A percentile compares a stretch with the other conserved stretches of the same genome.
Evolutionary conservation across 1,140 invertebrate genomes (phyloP).

Genomic region (Melipona quadrifasciata): DNA sequence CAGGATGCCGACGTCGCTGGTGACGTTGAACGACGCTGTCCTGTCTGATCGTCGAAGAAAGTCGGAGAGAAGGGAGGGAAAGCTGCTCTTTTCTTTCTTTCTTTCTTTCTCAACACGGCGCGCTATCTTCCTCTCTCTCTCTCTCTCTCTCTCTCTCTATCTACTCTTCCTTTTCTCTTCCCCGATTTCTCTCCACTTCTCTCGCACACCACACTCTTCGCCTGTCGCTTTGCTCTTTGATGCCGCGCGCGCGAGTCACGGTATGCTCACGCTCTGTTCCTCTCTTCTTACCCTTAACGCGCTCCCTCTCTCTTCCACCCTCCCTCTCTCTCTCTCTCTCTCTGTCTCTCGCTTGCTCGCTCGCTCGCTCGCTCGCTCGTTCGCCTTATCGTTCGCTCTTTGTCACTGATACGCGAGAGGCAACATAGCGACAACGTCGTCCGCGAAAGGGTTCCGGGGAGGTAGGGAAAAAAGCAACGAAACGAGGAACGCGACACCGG

Average conservation of each 20-base stretch:
- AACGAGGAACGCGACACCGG: constrained; percentile 42
- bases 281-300: neutral
- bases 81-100: constrained; percentile 5
- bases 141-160: neutral
- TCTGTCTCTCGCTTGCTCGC: neutral
- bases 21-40: constrained; percentile 48
- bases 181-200: neutral
- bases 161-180: neutral
- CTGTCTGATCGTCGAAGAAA: neutral
- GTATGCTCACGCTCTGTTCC: neutral
- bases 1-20: constrained; percentile 52
- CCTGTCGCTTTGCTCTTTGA: neutral
- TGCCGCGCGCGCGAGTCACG: neutral
- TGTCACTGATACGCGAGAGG: constrained; percentile 22
- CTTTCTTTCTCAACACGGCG: neutral
- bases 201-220: neutral
- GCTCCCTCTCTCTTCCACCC: too few relatives aligned
- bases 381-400: neutral
- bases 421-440: constrained; percentile 42
- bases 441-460: neutral
- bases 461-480: neutral
- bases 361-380: neutral
- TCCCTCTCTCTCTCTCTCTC: neutral
- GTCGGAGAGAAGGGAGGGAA: constrained; percentile 1
- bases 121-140: neutral